Base-by-base conservation (phyloP, 2,888 invertebrate species). In the Nomada hirtipes region DNA sequence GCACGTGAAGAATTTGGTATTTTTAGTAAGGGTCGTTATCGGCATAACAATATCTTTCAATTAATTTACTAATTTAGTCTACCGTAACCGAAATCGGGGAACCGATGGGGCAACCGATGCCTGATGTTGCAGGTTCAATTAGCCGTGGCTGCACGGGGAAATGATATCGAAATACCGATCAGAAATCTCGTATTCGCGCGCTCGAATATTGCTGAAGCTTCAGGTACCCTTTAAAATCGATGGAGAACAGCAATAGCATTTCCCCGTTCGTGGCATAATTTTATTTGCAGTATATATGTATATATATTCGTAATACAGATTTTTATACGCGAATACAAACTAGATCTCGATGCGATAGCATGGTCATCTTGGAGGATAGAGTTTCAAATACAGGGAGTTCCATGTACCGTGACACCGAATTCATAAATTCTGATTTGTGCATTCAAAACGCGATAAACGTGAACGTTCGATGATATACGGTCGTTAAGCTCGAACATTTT, bases 381-480 rank as follows among this genome's bases (percentile, higher is more conserved):
- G 52, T 18, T 18, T 26, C n/a, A 20, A 42, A 47, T 72, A 52
- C 23, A 26, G 72, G 29, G 63, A 26, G 36, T 29, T 26, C 29
- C 29, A 23, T 11, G 42, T 18, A 36, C 18, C 13, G 13, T 36
- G 59, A 20, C 23, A 23, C 60, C 78, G 36, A 55, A 70, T 79
- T 79, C 79, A 71, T 79, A 79, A 79, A 79, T 79, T 79, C 65
- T 50, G 79, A 79, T 79, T 79, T 68, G 50, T 29, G 42, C 79
- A 57, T 71, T 71, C 55, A 61, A 79, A 61, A 78, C 67, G 20
- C 79, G 79, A 79, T 79, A 71, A 70, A 79, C 57, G 65, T 23
- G n/a, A 60, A 55, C 29, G 23, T 26, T 4, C 23, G 67, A 20
- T 70, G 81, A 81, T 73, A 60, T 64, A 74, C 53, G 81, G 42